Evolutionary conservation across 37 sponge, comb jelly and placozoan species (phyloP), one percentile per base, ranked within the genome.

Genomic region (Oopsacas minuta): DNA sequence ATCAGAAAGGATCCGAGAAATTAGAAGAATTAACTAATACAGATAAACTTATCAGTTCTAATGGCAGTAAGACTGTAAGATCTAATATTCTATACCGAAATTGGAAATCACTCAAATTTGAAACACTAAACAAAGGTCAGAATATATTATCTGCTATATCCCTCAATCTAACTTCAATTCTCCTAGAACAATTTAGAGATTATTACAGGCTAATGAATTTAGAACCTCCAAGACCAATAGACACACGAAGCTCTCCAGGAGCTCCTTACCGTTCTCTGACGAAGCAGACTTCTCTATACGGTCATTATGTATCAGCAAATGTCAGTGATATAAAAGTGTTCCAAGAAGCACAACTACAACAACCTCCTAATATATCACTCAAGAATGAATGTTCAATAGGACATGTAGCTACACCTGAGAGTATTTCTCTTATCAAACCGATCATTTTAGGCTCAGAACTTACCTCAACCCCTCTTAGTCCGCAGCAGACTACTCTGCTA

Each of bases 331-430:
- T 12, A 25, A 61, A 61, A 34, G 22, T n/a, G 30, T 61, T 61
- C 75, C 75, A 61, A 61, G 75, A 61, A n/a, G 20, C 75, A n/a
- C 75, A 61, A 12, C 75, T 61, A 34, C 49, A 42, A 42, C n/a
- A n/a, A n/a, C 51, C 17, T 17, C 32, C 75, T 12, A 3, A 7
- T 3, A 10, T 34, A 5, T 12, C 75, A 25, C 75, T n/a, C 30
- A 61, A 61, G 75, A 61, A 61, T 25, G 75, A 61, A n/a, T 61
- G 32, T 34, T 61, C 75, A 5, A 61, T 61, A 3, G 75, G 75
- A 3, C 75, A 12, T 7, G 75, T 3, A 10, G 28, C 22, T n/a
- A 10, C 75, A 5, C 30, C 75, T 25, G 32, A 32, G 20, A n/a
- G 30, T 34, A n/a, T 34, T 34, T 3, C 75, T 61, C 75, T 61